Conservation (phyloP, 2,797 vertebrate species). For the Iguana delicatissima region DNA sequence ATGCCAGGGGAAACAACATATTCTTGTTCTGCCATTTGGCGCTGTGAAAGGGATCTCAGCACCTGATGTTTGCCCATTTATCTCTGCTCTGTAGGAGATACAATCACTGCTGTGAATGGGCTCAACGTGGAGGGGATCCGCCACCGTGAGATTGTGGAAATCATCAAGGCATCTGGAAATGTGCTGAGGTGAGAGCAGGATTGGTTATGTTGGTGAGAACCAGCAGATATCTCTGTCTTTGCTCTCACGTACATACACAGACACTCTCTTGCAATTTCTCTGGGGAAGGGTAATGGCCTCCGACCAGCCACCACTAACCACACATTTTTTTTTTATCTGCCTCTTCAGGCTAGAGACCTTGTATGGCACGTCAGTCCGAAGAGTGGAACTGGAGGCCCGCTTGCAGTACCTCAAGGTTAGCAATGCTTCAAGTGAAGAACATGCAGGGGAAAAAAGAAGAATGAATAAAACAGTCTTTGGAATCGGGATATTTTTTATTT, state of each 20-base stretch:
- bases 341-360: conserved; percentile 89
- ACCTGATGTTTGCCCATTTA: background rate
- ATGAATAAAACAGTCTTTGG: rapidly evolving
- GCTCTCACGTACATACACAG: background rate
- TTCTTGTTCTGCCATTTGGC: background rate
- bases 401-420: conserved; percentile 95
- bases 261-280: background rate
- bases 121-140: conserved; percentile 88
- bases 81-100: conserved; percentile 85
- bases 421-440: background rate
- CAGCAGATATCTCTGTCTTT: too few species aligned
- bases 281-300: background rate
- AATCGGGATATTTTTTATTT: background rate
- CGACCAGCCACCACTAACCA: background rate
- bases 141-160: conserved; percentile 95
- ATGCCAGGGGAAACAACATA: background rate
- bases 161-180: conserved; percentile 92
- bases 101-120: conserved; percentile 92
- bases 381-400: conserved; percentile 92
- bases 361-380: conserved; percentile 91
- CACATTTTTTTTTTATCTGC: background rate
- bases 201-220: background rate
- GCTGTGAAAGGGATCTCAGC: background rate
- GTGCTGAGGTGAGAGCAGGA: conserved; percentile 83
- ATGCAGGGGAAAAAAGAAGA: background rate